A percentile compares a stretch with the other conserved stretches of the same genome.
Conservation (phyloP, 2,888 invertebrate species). For the Bombyx huttoni region DNA sequence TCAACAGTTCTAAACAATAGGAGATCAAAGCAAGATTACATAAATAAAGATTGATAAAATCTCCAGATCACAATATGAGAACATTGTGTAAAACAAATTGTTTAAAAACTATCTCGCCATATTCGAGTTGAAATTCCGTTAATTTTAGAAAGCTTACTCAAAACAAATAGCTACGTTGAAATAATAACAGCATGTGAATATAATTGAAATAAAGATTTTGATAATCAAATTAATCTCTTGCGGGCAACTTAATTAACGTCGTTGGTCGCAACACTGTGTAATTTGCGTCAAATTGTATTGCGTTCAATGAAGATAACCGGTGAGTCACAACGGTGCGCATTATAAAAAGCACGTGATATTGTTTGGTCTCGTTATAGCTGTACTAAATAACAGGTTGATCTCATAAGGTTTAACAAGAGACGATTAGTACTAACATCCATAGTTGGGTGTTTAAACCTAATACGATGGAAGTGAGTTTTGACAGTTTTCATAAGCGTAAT, state of each 20-base stretch:
- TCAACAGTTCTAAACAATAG: neutral
- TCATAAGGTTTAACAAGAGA: constrained; percentile 43
- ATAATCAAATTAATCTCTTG: constrained; percentile 62
- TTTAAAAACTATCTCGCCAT: neutral
- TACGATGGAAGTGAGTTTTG: neutral
- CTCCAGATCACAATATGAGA: neutral
- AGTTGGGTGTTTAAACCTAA: constrained; percentile 7
- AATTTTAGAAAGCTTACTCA: constrained; percentile 7
- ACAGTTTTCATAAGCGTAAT: too few species aligned
- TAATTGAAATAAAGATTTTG: constrained; percentile 62
- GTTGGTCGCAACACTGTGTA: constrained; percentile 56
- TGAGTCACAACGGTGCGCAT: constrained; percentile 30
- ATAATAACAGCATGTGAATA: constrained; percentile 47
- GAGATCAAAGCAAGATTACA: neutral
- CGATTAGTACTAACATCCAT: constrained; percentile 36
- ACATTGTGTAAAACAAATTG: neutral
- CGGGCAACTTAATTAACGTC: constrained; percentile 60
- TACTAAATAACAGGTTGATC: constrained; percentile 53
- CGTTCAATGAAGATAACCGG: constrained; percentile 54
- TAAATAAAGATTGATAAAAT: neutral
- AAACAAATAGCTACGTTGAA: constrained; percentile 43
- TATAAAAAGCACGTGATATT: constrained; percentile 53
- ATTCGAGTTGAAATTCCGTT: neutral
- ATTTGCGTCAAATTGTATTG: constrained; percentile 66
- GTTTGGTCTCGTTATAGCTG: constrained; percentile 59